Percentiles rank a stretch among this genome's conserved stretches.
Conservation (phyloP, 2,888 invertebrate genomes). For the Dryobotodes eremita region DNA sequence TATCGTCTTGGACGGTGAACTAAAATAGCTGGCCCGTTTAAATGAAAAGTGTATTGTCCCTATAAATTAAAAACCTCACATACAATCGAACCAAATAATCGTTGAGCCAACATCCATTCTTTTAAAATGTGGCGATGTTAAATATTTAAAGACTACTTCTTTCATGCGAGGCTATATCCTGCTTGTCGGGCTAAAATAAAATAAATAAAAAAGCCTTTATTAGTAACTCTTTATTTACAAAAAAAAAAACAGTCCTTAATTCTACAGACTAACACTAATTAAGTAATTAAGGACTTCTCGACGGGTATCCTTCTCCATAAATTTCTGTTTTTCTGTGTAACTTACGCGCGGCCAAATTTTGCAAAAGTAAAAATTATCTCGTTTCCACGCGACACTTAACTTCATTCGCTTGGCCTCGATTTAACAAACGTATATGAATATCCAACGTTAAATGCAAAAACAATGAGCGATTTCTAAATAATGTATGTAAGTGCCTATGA, state of each 20-base stretch:
- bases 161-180: not conserved
- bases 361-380: not conserved
- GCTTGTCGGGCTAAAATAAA: not conserved
- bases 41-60: not conserved
- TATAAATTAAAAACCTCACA: conserved; percentile 36
- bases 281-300: not conserved
- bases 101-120: conserved; percentile 37
- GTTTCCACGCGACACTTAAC: not conserved
- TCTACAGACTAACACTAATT: not conserved
- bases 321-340: not conserved
- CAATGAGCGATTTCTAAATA: conserved; percentile 1
- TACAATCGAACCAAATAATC: conserved; percentile 49
- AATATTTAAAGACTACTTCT: not conserved
- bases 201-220: not conserved
- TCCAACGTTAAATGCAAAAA: not conserved
- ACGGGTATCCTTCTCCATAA: not conserved
- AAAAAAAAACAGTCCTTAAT: not conserved
- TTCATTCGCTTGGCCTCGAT: not conserved
- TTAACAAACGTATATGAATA: not conserved
- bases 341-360: no score
- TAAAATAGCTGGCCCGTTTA: not conserved
- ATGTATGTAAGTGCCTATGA: not conserved
- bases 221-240: not conserved
- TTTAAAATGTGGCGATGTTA: not conserved
- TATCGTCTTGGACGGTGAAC: not conserved